Base-by-base conservation (phyloP, 1,140 invertebrate species). In the Drusus annulatus region DNA sequence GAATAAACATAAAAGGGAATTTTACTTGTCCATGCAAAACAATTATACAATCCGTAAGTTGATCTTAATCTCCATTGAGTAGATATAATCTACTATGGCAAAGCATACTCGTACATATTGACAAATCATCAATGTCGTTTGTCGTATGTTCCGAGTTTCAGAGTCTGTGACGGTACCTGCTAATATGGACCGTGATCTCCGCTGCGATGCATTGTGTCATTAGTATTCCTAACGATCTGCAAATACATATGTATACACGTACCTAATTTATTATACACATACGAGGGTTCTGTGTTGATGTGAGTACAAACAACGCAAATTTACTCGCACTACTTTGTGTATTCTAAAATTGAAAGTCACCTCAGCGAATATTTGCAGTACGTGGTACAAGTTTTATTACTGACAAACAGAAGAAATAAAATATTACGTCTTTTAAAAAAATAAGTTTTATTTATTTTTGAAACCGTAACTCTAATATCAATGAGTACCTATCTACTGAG, bases 181-280 rank as follows among this genome's bases (percentile, higher is more conserved):
- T 23, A 8, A 23, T 60, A 19, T 15, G 23, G 56, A 36, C 36
- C 21, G 62, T 15, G 68, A 71, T 71, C 31, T 71, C 19, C 17
- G 19, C 17, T 51, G 36, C 36, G 19, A 13, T 23, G 68, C 45
- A 51, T 19, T 71, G 45, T 71, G 68, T 71, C 68, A 71, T 50
- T 51, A 71, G 68, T 23, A 50, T 50, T 17, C 31, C 19, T 71
- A 71, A 71, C 68, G 68, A 71, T 71, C 31, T 71, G 17, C 45
- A 71, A 71, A 71, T 10, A 71, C 31, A 51, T 25, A 31, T 13
- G 13, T 10, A 45, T 45, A 45, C 36, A 45, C 36, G 5, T 5
- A 45, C 36, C 36, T 8, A 45, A 13, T 45, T 45, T 45, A 45
- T 13, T 45, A 45, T 45, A 45, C 36, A 45, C 13, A 45, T 10